Base-by-base conservation (phyloP, 2,113 vertebrate species). In the Xyrauchen texanus region DNA sequence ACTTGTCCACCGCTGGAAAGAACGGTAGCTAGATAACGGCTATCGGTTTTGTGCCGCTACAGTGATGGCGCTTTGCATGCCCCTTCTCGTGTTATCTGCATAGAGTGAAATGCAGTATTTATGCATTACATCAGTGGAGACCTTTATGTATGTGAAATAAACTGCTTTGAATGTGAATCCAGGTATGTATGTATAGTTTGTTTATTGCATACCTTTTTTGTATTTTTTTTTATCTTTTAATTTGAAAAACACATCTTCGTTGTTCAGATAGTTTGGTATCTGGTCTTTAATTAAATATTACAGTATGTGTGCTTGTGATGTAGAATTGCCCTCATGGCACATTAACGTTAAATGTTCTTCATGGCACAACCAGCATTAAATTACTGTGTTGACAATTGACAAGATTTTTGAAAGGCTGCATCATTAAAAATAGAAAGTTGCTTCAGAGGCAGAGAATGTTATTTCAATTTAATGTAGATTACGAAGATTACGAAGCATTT, bases 101-200 rank as follows among this genome's bases (percentile, higher is more conserved):
- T 69, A 78, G 53, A 74, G 73, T 75, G 64, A 75, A 82, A 78
- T 21, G n/a, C 47, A 73, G 76, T 55, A 47, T 73, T 63, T 82
- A 73, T 74, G 61, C 6, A 4, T 60, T 66, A 45, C 65, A 79
- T 82, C 70, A 75, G 53, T 79, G 21, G 21, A 34, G 21, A 3
- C 21, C 21, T 34, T 34, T 34, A 34, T 34, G 55, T 61, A 57
- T 61, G 44, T n/a, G n/a, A 60, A 47, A 58, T 58, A 58, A 58
- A 53, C 21, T 34, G 21, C 21, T 10, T 9, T 53, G 9, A 53
- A 58, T 58, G 55, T 58, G 12, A 58, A 58, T 34, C 21, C 21
- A 34, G 21, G 21, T 58, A 11, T 5, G 12, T 57, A 13, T 13
- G 10, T 55, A 13, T 57, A 5, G 10, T 3, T 11, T 4, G 4